Base-by-base conservation (phyloP, 2,888 invertebrate species). In the Lepidocyrtoides sp. region DNA sequence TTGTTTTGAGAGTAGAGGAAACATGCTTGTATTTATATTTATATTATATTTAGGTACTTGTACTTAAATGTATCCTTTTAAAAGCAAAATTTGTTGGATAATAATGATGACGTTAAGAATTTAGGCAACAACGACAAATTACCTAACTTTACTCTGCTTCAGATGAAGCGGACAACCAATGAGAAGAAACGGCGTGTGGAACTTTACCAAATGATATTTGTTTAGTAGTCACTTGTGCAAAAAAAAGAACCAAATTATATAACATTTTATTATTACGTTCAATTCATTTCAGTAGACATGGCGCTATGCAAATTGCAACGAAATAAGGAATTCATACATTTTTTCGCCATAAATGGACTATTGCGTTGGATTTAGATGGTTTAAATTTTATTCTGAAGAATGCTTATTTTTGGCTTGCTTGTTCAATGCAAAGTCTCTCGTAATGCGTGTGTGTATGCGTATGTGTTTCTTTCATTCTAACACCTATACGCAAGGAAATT, bases 191-290 rank as follows among this genome's bases (percentile, higher is more conserved):
- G 36, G 36, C 7, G 54, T n/a, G 54, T 54, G 54, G n/a, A 54
- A n/a, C 54, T 36, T n/a, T 36, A 36, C 36, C 36, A 54, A 66
- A 66, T 66, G 66, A 66, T 66, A 32, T 20, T 66, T 0, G 32
- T 66, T 7, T 66, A 32, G 66, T 66, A 66, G n/a, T n/a, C n/a
- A n/a, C n/a, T n/a, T n/a, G n/a, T n/a, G n/a, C n/a, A n/a, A n/a
- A n/a, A 66, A 32, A 36, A 17, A 36, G 36, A 36, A 36, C 14
- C 32, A 10, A 32, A 32, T 66, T 23, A 75, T 44, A 26, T 75
- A 75, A 48, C 72, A 75, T 48, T 20, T 26, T 75, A n/a, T 20
- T 57, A 23, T 57, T 20, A 54, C n/a, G 23, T 66, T 66, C n/a
- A n/a, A n/a, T 66, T 66, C 20, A 69, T 69, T 32, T 69, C 41